phyloP scores from a whole-genome alignment of 2,113 vertebrate genomes.

The Mesembrinibis cayennensis region DNA sequence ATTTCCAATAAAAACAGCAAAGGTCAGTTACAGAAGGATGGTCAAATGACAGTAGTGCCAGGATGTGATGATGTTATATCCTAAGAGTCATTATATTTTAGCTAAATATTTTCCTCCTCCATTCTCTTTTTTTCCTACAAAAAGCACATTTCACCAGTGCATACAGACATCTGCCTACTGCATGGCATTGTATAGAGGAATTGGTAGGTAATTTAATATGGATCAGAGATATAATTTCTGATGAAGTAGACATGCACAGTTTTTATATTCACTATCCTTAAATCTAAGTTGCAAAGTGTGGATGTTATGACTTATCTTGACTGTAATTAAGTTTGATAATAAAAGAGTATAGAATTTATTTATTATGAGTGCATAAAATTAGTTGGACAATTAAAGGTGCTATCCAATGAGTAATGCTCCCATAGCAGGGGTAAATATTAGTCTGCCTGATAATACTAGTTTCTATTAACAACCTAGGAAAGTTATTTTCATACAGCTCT shows the following conservation, averaged over 20 bases:
- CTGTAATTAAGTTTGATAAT: slow-evolving; percentile 63
- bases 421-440: slow-evolving; percentile 39
- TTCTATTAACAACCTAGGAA: slow-evolving; percentile 2
- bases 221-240: slow-evolving; percentile 5
- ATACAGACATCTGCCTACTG: not conserved
- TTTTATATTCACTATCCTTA: slow-evolving; percentile 33
- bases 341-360: slow-evolving; percentile 60
- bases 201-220: not conserved
- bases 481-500: slow-evolving; percentile 1
- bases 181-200: not conserved
- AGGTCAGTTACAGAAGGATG: not conserved
- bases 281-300: slow-evolving; percentile 21
- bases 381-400: slow-evolving; percentile 50
- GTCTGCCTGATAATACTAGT: slow-evolving; percentile 26
- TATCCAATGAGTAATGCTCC: slow-evolving; percentile 45
- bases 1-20: not conserved
- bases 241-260: not conserved
- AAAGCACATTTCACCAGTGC: not conserved
- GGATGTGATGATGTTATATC: not conserved
- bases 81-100: not conserved
- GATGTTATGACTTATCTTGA: slow-evolving; percentile 24
- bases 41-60: not conserved
- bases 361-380: slow-evolving; percentile 54
- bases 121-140: not conserved
- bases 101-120: not conserved